A percentile compares a stretch with the other conserved stretches of the same genome.
Evolutionary conservation across 2,888 invertebrate species (phyloP).

Genomic region (Tipula vernalis): DNA sequence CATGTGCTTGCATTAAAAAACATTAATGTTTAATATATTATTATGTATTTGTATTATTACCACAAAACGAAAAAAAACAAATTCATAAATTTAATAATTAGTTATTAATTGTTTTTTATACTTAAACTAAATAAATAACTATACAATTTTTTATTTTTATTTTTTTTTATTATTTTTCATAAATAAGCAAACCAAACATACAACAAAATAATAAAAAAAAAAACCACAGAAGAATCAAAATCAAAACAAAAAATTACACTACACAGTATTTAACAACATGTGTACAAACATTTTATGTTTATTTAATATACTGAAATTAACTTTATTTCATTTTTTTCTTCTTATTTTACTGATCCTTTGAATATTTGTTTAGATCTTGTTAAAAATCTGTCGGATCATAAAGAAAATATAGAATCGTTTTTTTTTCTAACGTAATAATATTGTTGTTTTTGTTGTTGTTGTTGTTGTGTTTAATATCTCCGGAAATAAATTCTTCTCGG

Average conservation of each 20-base stretch:
- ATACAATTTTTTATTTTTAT: background rate
- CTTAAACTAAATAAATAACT: background rate
- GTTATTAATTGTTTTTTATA: background rate
- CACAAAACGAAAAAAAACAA: background rate
- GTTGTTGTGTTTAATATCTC: background rate
- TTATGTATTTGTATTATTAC: background rate
- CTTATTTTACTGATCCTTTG: conserved; percentile 5
- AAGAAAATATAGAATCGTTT: background rate
- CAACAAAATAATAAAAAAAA: background rate
- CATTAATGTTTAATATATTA: background rate
- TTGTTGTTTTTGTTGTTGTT: background rate
- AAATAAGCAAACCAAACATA: background rate
- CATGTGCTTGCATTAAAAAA: background rate
- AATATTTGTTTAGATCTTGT: conserved; percentile 11
- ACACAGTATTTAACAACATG: conserved; percentile 7
- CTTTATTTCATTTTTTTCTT: conserved; percentile 8
- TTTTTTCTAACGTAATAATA: background rate
- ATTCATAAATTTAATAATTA: background rate
- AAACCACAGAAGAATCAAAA: conserved; percentile 8
- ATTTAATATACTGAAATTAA: conserved; percentile 11
- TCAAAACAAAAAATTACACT: conserved; percentile 8
- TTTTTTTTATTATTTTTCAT: background rate
- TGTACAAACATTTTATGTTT: conserved; percentile 12
- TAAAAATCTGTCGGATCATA: conserved; percentile 6
- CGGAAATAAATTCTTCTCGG: conserved; percentile 4